Conservation (phyloP, 2,113 vertebrate species). For the Delphinus delphis region DNA sequence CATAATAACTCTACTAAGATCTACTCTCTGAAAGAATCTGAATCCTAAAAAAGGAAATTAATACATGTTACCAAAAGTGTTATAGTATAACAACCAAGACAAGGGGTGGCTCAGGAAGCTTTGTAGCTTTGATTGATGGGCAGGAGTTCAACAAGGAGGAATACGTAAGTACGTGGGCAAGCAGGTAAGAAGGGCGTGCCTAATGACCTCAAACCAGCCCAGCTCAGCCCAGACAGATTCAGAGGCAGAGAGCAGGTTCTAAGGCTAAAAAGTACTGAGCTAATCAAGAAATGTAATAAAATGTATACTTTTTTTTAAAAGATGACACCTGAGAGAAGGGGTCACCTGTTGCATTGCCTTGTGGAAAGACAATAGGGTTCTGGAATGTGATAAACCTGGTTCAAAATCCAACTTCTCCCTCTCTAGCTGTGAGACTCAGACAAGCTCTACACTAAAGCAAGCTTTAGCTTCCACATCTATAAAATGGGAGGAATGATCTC, state of each 20-base stretch:
- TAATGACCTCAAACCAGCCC: not conserved
- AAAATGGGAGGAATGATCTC: not conserved
- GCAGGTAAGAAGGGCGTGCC: not conserved
- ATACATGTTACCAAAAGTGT: not conserved
- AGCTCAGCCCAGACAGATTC: not conserved
- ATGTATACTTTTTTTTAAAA: not conserved
- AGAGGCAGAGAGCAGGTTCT: not conserved
- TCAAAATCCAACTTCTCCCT: not conserved
- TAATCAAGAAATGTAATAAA: not conserved
- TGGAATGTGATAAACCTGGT: not conserved
- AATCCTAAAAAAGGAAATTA: not conserved
- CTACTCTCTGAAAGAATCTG: not conserved
- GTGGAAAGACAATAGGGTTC: not conserved
- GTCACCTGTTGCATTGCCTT: not conserved
- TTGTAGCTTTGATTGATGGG: not conserved
- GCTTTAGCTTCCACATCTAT: not conserved
- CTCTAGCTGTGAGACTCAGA: not conserved
- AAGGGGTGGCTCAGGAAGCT: not conserved
- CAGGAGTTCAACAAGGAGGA: not conserved
- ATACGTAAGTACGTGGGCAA: fast-evolving
- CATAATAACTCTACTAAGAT: not conserved
- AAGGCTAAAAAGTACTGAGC: not conserved
- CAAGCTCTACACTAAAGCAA: not conserved
- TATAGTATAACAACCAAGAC: not conserved
- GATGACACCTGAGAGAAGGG: not conserved